phyloP scores from a whole-genome alignment of 2,797 vertebrate genomes.

The Oreortyx pictus region DNA sequence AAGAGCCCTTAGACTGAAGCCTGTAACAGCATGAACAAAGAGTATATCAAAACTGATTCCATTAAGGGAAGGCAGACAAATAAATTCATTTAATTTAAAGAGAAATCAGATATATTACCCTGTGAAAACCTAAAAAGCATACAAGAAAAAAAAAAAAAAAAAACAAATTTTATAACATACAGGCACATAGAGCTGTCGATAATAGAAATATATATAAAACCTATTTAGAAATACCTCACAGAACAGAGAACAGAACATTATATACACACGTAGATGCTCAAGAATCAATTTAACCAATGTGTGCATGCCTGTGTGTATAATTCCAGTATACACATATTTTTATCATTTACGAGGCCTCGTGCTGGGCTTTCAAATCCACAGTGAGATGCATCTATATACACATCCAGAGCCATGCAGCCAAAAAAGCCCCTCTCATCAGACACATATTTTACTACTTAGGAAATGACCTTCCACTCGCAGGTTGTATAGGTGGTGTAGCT shows the following conservation, averaged over 20 bases:
- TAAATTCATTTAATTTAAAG: constrained; percentile 82
- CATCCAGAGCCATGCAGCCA: constrained; percentile 64
- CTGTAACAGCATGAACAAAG: constrained; percentile 83
- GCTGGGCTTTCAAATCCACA: constrained; percentile 62
- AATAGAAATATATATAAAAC: constrained; percentile 30
- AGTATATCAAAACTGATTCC: constrained; percentile 85
- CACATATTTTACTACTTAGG: not conserved
- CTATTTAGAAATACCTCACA: constrained; percentile 49
- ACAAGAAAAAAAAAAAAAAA: not conserved
- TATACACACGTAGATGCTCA: constrained; percentile 40
- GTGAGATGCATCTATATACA: constrained; percentile 43
- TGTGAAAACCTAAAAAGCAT: constrained; percentile 44
- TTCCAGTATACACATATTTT: constrained; percentile 64
- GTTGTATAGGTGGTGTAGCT: not conserved
- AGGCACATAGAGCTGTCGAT: constrained; percentile 5
- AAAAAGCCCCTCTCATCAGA: constrained; percentile 32
- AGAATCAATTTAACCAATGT: constrained; percentile 54
- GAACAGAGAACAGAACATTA: constrained; percentile 34
- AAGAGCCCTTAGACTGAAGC: constrained; percentile 88
- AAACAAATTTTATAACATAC: constrained; percentile 10
- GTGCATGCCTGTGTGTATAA: not conserved
- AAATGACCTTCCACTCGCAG: not conserved
- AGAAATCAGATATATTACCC: constrained; percentile 75
- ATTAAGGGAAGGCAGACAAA: constrained; percentile 79
- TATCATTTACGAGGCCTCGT: constrained; percentile 55